Base-by-base conservation (phyloP, 2,113 vertebrate genomes). In the Anseranas semipalmata region DNA sequence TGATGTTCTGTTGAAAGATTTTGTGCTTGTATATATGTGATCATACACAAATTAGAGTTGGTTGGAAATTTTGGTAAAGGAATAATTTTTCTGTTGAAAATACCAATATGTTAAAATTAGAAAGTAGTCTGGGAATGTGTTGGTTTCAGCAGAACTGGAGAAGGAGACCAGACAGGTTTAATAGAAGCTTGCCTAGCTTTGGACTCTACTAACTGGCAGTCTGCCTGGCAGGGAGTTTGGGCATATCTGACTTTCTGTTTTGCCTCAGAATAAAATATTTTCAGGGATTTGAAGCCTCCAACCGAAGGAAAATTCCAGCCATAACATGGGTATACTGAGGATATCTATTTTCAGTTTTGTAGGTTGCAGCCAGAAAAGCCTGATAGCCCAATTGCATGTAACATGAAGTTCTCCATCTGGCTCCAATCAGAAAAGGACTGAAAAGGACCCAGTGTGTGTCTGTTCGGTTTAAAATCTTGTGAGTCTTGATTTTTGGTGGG, bases 71-170 rank as follows among this genome's bases (percentile, higher is more conserved):
- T 46, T 65, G 30, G 75, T 89, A 83, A 84, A 90, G 60, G 41
- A 79, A 74, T 11, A 66, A 9, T 53, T 90, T 76, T 90, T 90
- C 79, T 90, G 45, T 25, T 83, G 63, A 77, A 92, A 96, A 92
- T n/a, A 62, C 45, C 15, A 46, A 30, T 62, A 55, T 63, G 22
- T 41, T 80, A 83, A 86, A 93, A 92, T 93, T 93, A 93, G 71
- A 86, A 93, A 80, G 41, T 48, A 50, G 82, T 95, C 72, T 76
- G 41, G 68, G 83, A 92, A 90, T 67, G 68, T 37, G 72, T 80
- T 90, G 53, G 50, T 90, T 92, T 96, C 86, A 94, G 85, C 45
- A 86, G 76, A 92, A 90, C 21, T 10, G 30, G 48, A 85, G 74
- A 85, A 73, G 39, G 39, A 85, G 72, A 58, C 37, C 45, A 97